A percentile compares a stretch with the other conserved stretches of the same genome.
These are phyloP conservation scores for Macrotrachela quadricornifera DNA, from an alignment of 1,140 invertebrate species.

Conservation along the genomic window DNA sequence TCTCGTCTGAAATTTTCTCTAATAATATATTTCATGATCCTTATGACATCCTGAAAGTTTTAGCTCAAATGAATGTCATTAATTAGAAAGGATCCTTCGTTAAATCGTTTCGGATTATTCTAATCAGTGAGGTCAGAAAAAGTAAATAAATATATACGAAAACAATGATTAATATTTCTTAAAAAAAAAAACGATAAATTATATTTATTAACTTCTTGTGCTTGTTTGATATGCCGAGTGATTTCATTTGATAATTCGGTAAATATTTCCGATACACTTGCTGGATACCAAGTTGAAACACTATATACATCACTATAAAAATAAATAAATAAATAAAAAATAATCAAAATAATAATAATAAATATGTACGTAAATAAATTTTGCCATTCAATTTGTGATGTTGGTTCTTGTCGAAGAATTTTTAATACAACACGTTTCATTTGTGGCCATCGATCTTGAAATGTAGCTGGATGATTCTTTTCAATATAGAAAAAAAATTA, in stretches of 20 bases:
- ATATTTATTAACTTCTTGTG: slow-evolving; percentile 65
- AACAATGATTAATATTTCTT: slow-evolving; percentile 61
- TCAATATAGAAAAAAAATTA: no score
- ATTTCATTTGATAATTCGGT: slow-evolving; percentile 75
- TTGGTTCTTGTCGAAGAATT: slow-evolving; percentile 67
- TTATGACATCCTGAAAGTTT: no score
- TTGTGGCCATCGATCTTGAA: slow-evolving; percentile 81
- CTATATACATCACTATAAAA: slow-evolving; percentile 49
- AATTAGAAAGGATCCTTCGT: no score
- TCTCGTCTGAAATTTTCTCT: no score
- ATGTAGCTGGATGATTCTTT: slow-evolving; percentile 21
- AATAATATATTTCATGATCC: no score
- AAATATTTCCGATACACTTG: slow-evolving; percentile 63
- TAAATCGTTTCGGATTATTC: no score
- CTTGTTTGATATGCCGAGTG: slow-evolving; percentile 75
- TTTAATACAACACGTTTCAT: slow-evolving; percentile 81
- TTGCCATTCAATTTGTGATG: slow-evolving; percentile 84
- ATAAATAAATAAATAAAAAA: slow-evolving; percentile 5
- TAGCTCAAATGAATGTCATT: no score
- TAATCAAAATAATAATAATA: background rate
- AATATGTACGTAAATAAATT: slow-evolving; percentile 59
- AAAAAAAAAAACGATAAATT: no score
- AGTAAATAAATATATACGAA: background rate
- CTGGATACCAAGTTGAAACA: slow-evolving; percentile 86
- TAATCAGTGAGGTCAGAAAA: no score